These are phyloP conservation scores for Gryon sp. DNA, from an alignment of 1,140 invertebrate genomes.

Conservation along the genomic window DNA sequence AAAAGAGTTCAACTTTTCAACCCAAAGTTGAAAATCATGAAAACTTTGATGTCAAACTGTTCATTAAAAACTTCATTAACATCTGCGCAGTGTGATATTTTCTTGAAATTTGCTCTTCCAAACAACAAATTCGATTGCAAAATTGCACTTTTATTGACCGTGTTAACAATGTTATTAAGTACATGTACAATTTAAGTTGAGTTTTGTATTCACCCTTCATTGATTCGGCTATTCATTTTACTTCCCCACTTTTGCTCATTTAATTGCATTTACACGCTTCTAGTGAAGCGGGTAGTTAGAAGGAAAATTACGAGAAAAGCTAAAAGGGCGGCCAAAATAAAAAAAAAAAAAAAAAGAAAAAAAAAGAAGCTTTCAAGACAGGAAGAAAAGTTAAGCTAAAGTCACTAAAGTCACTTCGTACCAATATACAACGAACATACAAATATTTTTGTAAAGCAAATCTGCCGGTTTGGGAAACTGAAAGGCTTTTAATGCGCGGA, in stretches of 20 bases:
- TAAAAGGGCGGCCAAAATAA: conserved; percentile 24
- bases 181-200: too few species aligned
- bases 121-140: too few species aligned
- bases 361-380: conserved; percentile 15
- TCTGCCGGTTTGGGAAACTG: background rate
- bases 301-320: conserved; percentile 27
- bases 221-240: conserved; percentile 39
- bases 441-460: conserved; percentile 8
- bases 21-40: too few species aligned
- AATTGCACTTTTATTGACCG: too few species aligned
- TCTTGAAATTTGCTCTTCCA: too few species aligned
- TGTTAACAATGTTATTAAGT: too few species aligned
- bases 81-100: too few species aligned
- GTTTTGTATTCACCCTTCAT: conserved; percentile 4
- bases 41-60: too few species aligned
- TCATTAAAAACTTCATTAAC: too few species aligned
- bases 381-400: conserved; percentile 7
- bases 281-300: conserved; percentile 36
- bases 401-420: conserved; percentile 10
- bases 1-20: too few species aligned
- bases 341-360: background rate
- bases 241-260: conserved; percentile 30
- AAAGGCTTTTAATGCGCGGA: too few species aligned
- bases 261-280: conserved; percentile 49
- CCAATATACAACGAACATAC: conserved; percentile 3